Evolutionary conservation across 2,888 invertebrate genomes (phyloP).

Genomic region (Amiota mariae): DNA sequence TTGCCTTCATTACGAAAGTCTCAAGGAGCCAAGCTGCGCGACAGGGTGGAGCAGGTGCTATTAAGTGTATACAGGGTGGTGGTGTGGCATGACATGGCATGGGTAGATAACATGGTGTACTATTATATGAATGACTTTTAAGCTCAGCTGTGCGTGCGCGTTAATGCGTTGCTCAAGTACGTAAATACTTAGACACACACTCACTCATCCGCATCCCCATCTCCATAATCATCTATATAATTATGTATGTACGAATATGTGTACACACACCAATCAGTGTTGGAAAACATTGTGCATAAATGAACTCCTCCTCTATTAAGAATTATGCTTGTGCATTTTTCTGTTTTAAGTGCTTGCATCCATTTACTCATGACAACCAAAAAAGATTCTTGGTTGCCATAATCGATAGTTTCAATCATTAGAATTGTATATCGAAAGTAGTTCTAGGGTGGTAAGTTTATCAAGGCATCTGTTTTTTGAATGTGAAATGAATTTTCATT

Average conservation of each 20-base stretch:
- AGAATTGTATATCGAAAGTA: too few species aligned
- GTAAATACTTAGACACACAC: constrained; percentile 53
- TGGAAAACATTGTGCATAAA: not conserved
- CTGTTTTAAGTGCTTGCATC: constrained; percentile 59
- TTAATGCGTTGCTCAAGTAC: constrained; percentile 67
- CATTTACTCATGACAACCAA: constrained; percentile 61
- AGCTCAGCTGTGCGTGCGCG: constrained; percentile 62
- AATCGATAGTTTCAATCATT: too few species aligned
- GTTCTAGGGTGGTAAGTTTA: too few species aligned
- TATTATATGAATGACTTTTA: constrained; percentile 13
- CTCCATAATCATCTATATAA: too few species aligned
- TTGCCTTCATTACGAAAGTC: constrained; percentile 26
- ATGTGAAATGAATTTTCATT: too few species aligned
- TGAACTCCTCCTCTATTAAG: constrained; percentile 6
- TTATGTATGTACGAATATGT: too few species aligned
- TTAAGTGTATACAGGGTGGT: not conserved
- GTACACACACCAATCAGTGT: too few species aligned
- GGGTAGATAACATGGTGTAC: too few species aligned
- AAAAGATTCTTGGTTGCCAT: constrained; percentile 17
- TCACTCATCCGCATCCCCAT: not conserved
- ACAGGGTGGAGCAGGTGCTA: constrained; percentile 21
- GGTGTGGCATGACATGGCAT: not conserved
- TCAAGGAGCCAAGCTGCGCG: constrained; percentile 16
- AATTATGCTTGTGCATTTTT: constrained; percentile 35
- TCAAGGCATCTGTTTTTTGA: too few species aligned